phyloP scores from a whole-genome alignment of 2,888 invertebrate genomes.

The Drosophila mimetica region DNA sequence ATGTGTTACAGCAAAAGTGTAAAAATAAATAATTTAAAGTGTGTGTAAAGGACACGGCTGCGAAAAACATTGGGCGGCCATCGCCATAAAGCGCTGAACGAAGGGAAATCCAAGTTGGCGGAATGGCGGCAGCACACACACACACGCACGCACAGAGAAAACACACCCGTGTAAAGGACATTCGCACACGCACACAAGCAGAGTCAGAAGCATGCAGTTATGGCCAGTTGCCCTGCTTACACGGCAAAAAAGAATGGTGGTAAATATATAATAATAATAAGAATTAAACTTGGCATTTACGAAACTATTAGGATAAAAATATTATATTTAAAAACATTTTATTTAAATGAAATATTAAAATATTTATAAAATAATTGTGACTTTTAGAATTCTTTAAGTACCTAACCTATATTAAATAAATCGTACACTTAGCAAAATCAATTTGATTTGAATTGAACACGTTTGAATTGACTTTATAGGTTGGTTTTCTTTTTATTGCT shows the following conservation, averaged over 20 bases:
- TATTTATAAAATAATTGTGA: no score
- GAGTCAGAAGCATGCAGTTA: conserved; percentile 37
- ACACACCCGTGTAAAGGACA: conserved; percentile 1
- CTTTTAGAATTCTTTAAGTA: no score
- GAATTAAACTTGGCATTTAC: no score
- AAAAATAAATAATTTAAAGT: conserved; percentile 81
- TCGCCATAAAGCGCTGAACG: conserved; percentile 71
- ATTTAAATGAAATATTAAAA: not conserved
- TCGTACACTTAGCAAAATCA: no score
- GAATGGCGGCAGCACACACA: conserved; percentile 52
- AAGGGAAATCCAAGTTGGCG: conserved; percentile 54
- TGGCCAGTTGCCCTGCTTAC: conserved; percentile 25
- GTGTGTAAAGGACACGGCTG: conserved; percentile 77
- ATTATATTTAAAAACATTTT: no score
- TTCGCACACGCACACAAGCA: conserved; percentile 10
- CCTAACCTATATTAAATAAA: no score
- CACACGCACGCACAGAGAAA: conserved; percentile 16
- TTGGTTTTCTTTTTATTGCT: not conserved
- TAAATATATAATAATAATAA: no score
- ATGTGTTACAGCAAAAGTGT: conserved; percentile 80
- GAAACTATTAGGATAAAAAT: no score
- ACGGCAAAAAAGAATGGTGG: conserved; percentile 1
- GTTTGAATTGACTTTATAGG: not conserved
- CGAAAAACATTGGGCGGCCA: conserved; percentile 63
- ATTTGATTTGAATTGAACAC: no score